Evolutionary conservation across 37 sponge, comb jelly and placozoan genomes (phyloP), one percentile per base, ranked within the genome.

Genomic region (Halisarca cf. caerulea): DNA sequence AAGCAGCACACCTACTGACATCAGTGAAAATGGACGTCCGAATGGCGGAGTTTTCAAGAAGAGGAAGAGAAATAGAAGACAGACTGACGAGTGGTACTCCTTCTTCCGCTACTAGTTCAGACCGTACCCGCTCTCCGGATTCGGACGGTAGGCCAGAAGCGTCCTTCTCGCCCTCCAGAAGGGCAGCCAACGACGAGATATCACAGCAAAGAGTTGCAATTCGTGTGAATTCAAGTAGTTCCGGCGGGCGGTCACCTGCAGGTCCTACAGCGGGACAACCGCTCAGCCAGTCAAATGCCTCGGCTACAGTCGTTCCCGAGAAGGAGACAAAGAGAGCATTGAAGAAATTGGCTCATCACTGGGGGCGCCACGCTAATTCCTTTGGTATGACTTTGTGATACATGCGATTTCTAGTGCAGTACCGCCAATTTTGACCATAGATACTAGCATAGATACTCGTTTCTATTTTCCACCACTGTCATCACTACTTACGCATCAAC

Each of bases 1-100:
- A 92, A 69, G 90, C 86, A 32, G 44, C 78, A 43, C 53, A 81
- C 66, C 78, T 93, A 0, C 62, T 90, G 78, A 41, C 47, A 23
- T 25, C 15, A 41, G 27, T 77, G n/a, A 24, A 40, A 20, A 44
- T 77, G 47, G 64, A n/a, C 64, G 15, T 23, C 18, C 6, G n/a
- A 62, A 30, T 28, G 25, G 5, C 18, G 25, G 64, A 28, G 18
- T 7, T 6, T 28, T 30, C 30, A 23, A 28, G 64, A 62, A 62
- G 30, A 28, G 30, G 45, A 37, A 69, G 37, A 28, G 45, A 74
- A 4, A 17, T 24, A 8, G 77, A 40, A n/a, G 77, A 74, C 25
- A 42, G 77, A 37, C 38, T 42, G 24, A 23, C 24, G 2, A 74
- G 41, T 6, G 41, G 77, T 40, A 74, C 77, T 5, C 77, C 77